These are phyloP conservation scores for Lemur catta DNA, from an alignment of 2,797 vertebrate genomes.

Conservation along the genomic window DNA sequence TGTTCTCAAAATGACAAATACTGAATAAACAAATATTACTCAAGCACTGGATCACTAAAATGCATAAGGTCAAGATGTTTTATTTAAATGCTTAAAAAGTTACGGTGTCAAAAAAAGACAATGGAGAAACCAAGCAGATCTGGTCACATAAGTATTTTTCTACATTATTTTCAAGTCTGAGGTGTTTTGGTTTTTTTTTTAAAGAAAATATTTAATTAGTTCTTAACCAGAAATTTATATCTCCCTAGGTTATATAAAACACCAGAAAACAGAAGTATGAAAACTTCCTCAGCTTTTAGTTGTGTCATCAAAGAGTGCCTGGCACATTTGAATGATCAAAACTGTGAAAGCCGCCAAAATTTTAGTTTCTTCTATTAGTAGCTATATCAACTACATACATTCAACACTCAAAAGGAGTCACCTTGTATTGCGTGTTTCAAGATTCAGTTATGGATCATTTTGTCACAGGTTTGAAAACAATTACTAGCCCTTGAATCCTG, in stretches of 20 bases:
- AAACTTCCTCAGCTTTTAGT: neutral
- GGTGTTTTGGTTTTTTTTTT: neutral
- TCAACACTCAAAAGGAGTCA: neutral
- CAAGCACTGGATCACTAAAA: neutral
- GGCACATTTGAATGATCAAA: neutral
- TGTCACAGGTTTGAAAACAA: neutral
- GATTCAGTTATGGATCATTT: neutral
- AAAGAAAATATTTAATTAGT: neutral
- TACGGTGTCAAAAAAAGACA: neutral
- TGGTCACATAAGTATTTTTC: neutral
- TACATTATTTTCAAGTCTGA: neutral
- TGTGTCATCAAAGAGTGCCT: neutral
- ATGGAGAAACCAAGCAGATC: neutral
- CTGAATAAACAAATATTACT: neutral
- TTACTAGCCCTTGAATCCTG: neutral
- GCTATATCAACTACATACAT: neutral
- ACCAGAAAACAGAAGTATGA: neutral
- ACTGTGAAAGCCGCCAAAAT: neutral
- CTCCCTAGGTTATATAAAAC: neutral
- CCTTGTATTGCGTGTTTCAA: neutral
- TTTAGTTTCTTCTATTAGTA: neutral
- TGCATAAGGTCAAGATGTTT: neutral
- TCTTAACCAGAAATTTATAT: neutral
- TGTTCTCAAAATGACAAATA: neutral
- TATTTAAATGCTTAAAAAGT: neutral